Percentiles rank a stretch among this genome's conserved stretches.
Conservation (phyloP, 1,140 invertebrate genomes). For the Eriocheir sinensis region DNA sequence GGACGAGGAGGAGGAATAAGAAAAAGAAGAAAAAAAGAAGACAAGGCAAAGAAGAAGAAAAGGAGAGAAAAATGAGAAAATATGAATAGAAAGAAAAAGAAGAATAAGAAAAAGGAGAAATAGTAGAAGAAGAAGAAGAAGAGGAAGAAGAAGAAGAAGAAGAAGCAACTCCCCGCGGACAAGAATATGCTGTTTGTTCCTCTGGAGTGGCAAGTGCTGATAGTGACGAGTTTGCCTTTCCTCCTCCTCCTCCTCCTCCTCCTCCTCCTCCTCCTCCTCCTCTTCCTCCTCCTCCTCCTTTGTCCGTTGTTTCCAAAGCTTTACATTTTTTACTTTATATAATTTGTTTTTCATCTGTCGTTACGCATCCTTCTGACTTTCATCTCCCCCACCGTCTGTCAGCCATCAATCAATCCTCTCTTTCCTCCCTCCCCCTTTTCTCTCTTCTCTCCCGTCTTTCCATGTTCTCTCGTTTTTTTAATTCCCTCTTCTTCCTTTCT, state of each 20-base stretch:
- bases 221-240: no score
- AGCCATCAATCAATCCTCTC: not conserved
- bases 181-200: no score
- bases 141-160: not conserved
- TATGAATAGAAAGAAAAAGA: not conserved
- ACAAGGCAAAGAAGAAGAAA: not conserved
- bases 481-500: not conserved
- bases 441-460: not conserved
- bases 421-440: not conserved
- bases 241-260: slow-evolving; percentile 19
- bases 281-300: not conserved
- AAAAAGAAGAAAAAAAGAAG: no score
- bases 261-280: slow-evolving; percentile 31
- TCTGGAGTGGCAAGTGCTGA: no score
- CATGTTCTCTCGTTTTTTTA: not conserved
- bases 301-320: not conserved
- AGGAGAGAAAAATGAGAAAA: not conserved
- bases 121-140: not conserved
- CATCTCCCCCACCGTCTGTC: not conserved
- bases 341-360: not conserved
- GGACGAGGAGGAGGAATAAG: not conserved
- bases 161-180: not conserved
- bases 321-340: not conserved
- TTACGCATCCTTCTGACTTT: not conserved
- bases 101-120: slow-evolving; percentile 6